Evolutionary conservation across 1,140 invertebrate species (phyloP), one percentile per base, ranked within the genome.

Genomic region (Camponotus floridanus): DNA sequence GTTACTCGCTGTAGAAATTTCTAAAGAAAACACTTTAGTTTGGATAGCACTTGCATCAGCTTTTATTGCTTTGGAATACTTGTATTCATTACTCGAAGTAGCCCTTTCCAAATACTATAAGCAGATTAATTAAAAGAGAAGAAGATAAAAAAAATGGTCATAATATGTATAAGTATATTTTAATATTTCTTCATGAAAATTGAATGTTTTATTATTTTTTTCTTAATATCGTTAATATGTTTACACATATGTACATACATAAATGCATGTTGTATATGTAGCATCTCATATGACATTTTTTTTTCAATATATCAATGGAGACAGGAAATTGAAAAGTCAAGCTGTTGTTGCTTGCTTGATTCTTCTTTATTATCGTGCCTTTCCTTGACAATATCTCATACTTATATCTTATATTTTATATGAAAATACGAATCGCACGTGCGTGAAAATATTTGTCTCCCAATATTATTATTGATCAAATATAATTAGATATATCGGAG

Each of bases 241-340:
- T 11, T 13, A 13, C 4, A 15, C 8, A 42, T 15, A 18, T 3
- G 5, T 21, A 62, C 36, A 1, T 21, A 13, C 11, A 61, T 26
- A 39, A 33, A 61, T 13, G 39, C 8, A 33, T 26, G 7, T 78
- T 65, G 6, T 76, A 76, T 45, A 42, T 36, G 5, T 36, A 36
- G 18, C 1, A 33, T 5, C 3, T 76, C n/a, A 42, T 26, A 57
- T 64, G 45, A 78, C 55, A 18, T 70, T 68, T 39, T 15, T 31
- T 65, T 42, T 8, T 65, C 61, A 18, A 5, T 21, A 3, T 68
- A 68, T 68, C 31, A 42, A 26, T 51, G 36, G 21, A 57, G 31
- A 15, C 76, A 80, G 64, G 64, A 80, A 80, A 80, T 80, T 80
- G 76, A 64, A 70, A 80, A 80, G 76, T 80, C 76, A 80, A 70